phyloP scores from a whole-genome alignment of 1,140 invertebrate genomes.

The Antheraea pernyi region DNA sequence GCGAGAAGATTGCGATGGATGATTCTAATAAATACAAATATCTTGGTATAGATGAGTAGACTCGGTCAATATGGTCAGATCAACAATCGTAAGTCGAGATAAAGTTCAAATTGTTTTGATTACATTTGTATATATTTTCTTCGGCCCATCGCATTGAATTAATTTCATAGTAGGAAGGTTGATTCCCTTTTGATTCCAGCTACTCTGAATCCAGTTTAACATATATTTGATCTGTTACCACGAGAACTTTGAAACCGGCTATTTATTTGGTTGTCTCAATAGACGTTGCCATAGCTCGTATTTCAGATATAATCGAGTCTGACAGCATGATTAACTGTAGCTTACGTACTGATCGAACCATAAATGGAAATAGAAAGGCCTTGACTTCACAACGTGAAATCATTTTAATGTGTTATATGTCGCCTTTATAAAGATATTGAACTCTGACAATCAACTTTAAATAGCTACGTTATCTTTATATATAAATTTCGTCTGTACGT shows the following conservation, averaged over 20 bases:
- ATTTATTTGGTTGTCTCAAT: slow-evolving; percentile 64
- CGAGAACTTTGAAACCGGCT: slow-evolving; percentile 52
- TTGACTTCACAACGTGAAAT: background rate
- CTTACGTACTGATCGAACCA: slow-evolving; percentile 45
- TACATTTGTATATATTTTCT: slow-evolving; percentile 60
- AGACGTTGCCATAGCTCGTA: slow-evolving; percentile 49
- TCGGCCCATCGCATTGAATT: slow-evolving; percentile 56
- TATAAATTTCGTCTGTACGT: too few species aligned
- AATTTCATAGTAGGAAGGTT: slow-evolving; percentile 54
- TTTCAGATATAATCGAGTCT: slow-evolving; percentile 69
- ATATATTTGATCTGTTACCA: slow-evolving; percentile 48
- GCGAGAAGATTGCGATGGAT: too few species aligned
- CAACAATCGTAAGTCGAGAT: too few species aligned
- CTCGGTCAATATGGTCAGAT: too few species aligned
- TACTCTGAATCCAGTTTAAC: slow-evolving; percentile 28
- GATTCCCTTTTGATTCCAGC: slow-evolving; percentile 42
- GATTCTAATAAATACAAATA: too few species aligned
- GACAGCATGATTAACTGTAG: slow-evolving; percentile 61
- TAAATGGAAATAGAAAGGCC: slow-evolving; percentile 33
- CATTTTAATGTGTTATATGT: too few species aligned
- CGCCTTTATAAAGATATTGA: too few species aligned
- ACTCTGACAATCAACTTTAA: too few species aligned
- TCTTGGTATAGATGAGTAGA: too few species aligned
- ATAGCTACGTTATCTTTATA: too few species aligned
- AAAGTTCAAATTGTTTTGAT: slow-evolving; percentile 5